Evolutionary conservation across 1,140 invertebrate genomes (phyloP), one percentile per base, ranked within the genome.

Genomic region (Trichonephila clavipes): DNA sequence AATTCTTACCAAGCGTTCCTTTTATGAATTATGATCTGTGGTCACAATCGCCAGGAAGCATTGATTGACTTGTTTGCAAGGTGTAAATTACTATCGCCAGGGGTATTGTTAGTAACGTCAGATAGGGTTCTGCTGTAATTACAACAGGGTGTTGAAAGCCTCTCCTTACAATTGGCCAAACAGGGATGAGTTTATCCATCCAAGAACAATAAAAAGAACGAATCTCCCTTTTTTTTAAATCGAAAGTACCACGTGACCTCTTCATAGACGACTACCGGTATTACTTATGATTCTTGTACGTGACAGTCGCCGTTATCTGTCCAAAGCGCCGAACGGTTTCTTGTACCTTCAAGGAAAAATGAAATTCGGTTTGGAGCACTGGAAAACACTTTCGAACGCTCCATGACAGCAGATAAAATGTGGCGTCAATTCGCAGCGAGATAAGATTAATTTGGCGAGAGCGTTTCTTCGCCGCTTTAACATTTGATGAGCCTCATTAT

Each of bases 31-130:
- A 85, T 66, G 90, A 19, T 64, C 62, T 51, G 10, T 40, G 72
- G 66, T 21, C 82, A 85, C 90, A 92, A 92, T 92, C 66, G 82
- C 81, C 90, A 92, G 90, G 90, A 91, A 91, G 77, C 89, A 34
- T 18, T 85, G 90, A 92, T 92, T 83, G 90, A 92, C 90, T 92
- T 92, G 90, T 92, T 81, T 81, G 90, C 81, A 59, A 92, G 90
- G 90, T 92, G 90, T 92, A 92, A 92, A 92, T 92, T 92, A 81
- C 72, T 24, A 85, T 28, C 88, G 44, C 77, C 51, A 51, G 18
- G 44, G 28, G 72, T 62, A 66, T 92, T 92, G 90, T 92, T 92
- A 92, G 90, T 24, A 16, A 85, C 88, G 69, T 66, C 64, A 82
- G 58, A 44, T 28, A 18, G 51, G 51, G 64, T 44, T 40, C 34